These are phyloP conservation scores for Aldabrachelys gigantea DNA, from an alignment of 2,113 vertebrate genomes.

Conservation along the genomic window DNA sequence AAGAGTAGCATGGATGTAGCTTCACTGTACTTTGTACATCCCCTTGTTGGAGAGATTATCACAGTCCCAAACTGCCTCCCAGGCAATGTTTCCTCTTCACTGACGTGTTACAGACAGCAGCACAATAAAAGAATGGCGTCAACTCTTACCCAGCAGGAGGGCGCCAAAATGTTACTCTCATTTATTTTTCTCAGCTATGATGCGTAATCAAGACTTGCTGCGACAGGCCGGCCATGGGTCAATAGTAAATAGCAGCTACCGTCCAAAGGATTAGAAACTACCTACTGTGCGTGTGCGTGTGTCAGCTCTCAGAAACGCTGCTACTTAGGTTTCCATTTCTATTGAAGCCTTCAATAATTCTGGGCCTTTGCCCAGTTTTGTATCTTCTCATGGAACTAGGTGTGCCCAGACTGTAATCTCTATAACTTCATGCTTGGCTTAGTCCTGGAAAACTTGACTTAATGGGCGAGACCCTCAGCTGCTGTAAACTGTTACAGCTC, in stretches of 20 bases:
- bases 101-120: neutral
- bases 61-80: neutral
- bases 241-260: neutral
- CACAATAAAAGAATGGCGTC: neutral
- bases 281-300: neutral
- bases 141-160: neutral
- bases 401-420: neutral
- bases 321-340: neutral
- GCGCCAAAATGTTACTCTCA: neutral
- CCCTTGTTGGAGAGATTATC: neutral
- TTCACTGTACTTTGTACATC: neutral
- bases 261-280: neutral
- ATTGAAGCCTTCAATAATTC: neutral
- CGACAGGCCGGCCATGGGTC: conserved; percentile 26
- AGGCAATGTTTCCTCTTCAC: neutral
- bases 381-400: neutral
- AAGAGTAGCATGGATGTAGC: neutral
- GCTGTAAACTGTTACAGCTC: rapidly evolving
- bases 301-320: neutral
- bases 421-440: neutral
- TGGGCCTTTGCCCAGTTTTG: neutral
- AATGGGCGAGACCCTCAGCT: neutral
- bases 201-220: neutral
- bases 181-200: neutral
- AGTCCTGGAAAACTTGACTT: neutral